phyloP scores from a whole-genome alignment of 2,888 invertebrate species.

The Biston stratarius region DNA sequence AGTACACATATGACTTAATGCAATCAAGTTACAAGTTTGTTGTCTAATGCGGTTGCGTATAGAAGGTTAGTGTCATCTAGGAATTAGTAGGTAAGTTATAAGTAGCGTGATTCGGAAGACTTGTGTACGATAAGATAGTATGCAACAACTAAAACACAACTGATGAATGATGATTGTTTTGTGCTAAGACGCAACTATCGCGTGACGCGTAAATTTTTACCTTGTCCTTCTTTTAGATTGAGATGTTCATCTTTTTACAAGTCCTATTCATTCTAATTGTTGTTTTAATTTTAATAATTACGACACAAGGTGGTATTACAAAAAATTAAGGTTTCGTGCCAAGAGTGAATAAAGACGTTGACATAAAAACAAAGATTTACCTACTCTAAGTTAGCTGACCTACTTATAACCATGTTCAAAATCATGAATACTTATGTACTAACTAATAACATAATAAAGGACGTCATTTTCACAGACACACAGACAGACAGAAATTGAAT shows the following conservation, averaged over 20 bases:
- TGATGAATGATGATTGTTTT: neutral
- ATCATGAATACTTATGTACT: neutral
- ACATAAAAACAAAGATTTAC: neutral
- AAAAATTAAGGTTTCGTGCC: conserved; percentile 30
- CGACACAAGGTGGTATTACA: neutral
- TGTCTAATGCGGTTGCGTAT: too few species aligned
- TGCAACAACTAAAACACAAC: too few species aligned
- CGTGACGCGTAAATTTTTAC: conserved; percentile 47
- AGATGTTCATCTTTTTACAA: conserved; percentile 55
- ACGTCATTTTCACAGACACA: too few species aligned
- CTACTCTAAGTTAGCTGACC: too few species aligned
- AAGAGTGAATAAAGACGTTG: conserved; percentile 17
- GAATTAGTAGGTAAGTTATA: too few species aligned
- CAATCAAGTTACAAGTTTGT: too few species aligned
- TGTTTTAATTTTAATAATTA: conserved; percentile 2
- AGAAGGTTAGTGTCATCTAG: too few species aligned
- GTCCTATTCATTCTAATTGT: conserved; percentile 52
- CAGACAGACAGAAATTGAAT: too few species aligned
- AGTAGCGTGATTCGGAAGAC: too few species aligned
- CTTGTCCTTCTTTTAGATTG: conserved; percentile 69
- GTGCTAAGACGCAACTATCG: neutral
- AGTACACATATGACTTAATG: too few species aligned
- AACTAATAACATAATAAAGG: too few species aligned
- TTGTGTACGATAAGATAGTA: too few species aligned
- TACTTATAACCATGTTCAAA: neutral